These are phyloP conservation scores for Microctonus aethiopoides DNA, from an alignment of 2,888 invertebrate genomes.

Conservation along the genomic window DNA sequence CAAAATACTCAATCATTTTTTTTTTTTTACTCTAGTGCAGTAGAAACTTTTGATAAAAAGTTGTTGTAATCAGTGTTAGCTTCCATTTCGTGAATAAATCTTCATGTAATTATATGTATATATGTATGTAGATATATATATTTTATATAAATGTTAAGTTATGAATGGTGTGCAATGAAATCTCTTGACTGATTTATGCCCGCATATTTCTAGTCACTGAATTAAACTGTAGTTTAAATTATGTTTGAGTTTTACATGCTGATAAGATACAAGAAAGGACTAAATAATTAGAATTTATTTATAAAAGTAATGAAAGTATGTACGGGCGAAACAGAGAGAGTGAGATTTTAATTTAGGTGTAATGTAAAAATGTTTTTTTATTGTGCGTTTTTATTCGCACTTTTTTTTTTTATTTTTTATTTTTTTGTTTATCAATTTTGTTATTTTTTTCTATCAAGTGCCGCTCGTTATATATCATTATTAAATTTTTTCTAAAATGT, in stretches of 20 bases:
- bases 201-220: neutral
- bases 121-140: too few species aligned
- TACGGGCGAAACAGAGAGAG: too few species aligned
- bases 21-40: neutral
- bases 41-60: neutral
- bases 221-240: neutral
- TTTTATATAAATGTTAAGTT: too few species aligned
- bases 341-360: neutral
- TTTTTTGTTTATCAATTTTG: neutral
- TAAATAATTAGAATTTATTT: too few species aligned
- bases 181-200: neutral
- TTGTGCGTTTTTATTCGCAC: neutral
- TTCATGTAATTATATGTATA: neutral
- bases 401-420: neutral
- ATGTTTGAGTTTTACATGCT: neutral
- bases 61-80: neutral
- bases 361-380: neutral
- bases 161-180: neutral
- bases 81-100: neutral
- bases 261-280: neutral
- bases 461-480: neutral
- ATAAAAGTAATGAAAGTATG: too few species aligned
- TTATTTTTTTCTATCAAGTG: neutral
- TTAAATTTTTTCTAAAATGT: constrained; percentile 2
- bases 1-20: constrained; percentile 8